Evolutionary conservation across 2,888 invertebrate species (phyloP).

Genomic region (Poecilus cupreus): DNA sequence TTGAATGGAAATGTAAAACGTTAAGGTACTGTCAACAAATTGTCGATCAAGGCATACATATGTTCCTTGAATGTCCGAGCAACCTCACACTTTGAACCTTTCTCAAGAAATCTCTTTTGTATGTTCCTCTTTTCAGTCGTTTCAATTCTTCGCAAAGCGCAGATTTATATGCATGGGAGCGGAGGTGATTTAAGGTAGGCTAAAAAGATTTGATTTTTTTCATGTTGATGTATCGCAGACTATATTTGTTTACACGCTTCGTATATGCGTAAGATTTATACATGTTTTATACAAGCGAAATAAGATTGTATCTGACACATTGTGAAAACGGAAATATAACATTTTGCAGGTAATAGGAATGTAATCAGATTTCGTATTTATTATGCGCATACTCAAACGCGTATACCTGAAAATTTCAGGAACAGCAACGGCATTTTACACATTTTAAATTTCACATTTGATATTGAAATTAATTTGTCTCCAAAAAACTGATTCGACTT

Average conservation of each 20-base stretch:
- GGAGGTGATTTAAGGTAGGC: conserved; percentile 15
- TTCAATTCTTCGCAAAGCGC: conserved; percentile 27
- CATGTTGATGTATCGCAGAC: conserved; percentile 1
- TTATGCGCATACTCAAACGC: too few relatives aligned
- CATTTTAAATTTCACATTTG: too few relatives aligned
- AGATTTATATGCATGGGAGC: conserved; percentile 26
- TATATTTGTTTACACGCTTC: background rate
- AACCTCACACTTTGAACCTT: conserved; percentile 21
- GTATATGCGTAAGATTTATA: background rate
- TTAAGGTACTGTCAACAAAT: conserved; percentile 2
- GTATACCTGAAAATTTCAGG: too few relatives aligned
- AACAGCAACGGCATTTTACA: too few relatives aligned
- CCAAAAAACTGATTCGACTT: too few relatives aligned
- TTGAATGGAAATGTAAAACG: background rate
- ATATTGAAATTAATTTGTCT: background rate
- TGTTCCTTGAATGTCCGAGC: conserved; percentile 5
- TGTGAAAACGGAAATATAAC: too few relatives aligned
- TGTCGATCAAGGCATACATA: conserved; percentile 20
- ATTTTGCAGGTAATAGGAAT: too few relatives aligned
- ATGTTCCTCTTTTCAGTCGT: background rate
- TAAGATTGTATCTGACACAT: too few relatives aligned
- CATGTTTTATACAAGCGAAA: background rate
- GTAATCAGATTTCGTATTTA: too few relatives aligned
- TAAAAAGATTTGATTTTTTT: conserved; percentile 24
- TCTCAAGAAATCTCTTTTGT: background rate